Base-by-base conservation (phyloP, 2,113 vertebrate species). In the Poecile atricapillus region DNA sequence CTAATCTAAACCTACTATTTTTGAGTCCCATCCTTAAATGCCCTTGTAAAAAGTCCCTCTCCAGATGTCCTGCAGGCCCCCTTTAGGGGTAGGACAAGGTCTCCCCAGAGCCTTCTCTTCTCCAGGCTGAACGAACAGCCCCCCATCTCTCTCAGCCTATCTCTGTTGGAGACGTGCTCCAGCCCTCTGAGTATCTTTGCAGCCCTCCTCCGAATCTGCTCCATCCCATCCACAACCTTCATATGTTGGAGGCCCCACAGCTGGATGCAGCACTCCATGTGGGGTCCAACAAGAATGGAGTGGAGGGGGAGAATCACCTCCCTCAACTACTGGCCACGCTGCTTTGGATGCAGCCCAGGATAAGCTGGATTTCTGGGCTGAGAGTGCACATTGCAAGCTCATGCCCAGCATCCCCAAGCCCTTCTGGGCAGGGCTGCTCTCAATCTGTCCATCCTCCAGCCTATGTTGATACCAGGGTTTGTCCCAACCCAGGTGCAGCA, bases 381-480 rank as follows among this genome's bases (percentile, higher is more conserved):
- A 33, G 3, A 31, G 28, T 4, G 14, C 53, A 22, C 17, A 22
- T 3, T 14, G 43, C 35, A 23, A 14, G n/a, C 23, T 33, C 43
- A 18, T 18, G 43, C 14, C 22, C 28, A 33, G 52, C 18, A 18
- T 3, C 7, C 33, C 43, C 28, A 69, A 14, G 15, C 7, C 23
- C 28, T 39, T 17, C 43, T 55, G 24, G n/a, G 28, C 18, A 58
- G n/a, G 28, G 18, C 64, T 68, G 52, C 28, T 39, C n/a, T 39
- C 11, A 0, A 47, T 33, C n/a, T 33, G 22, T 33, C 44, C 52
- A 58, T 17, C 22, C 21, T 33, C 16, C 46, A 50, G 56, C 7
- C 50, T 37, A 27, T 3, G 0, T 1, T 27, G n/a, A 4, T 8
- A 21, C 10, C 6, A 3, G 19, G 14, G 8, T 15, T 10, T 3